Conservation (phyloP, 2,888 invertebrate species). For the Drosophila mayaguana region DNA sequence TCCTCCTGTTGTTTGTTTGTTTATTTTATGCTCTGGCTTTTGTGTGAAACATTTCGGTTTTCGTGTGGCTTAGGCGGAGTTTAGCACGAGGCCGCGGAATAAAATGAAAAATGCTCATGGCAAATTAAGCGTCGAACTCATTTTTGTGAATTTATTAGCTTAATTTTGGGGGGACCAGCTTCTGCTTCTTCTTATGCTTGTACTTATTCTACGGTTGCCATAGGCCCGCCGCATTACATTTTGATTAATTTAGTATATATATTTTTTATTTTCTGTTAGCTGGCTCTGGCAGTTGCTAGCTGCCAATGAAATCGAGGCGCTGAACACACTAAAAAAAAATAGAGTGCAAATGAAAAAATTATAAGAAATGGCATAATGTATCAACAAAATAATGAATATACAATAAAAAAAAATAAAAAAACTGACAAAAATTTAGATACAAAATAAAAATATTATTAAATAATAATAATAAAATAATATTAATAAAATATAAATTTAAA, state of each 20-base stretch:
- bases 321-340: not conserved
- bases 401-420: too few relatives aligned
- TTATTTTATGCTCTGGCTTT: conserved; percentile 30
- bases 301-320: conserved; percentile 21
- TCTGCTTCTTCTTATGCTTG: not conserved
- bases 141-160: conserved; percentile 77
- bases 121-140: conserved; percentile 80
- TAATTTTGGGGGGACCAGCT: conserved; percentile 52
- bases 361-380: too few relatives aligned
- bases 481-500: too few relatives aligned
- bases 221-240: conserved; percentile 57
- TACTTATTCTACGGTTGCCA: conserved; percentile 31
- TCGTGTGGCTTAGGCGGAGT: conserved; percentile 36
- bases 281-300: conserved; percentile 40
- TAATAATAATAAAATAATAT: too few relatives aligned
- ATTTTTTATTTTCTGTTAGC: conserved; percentile 3
- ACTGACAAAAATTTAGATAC: too few relatives aligned
- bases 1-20: conserved; percentile 31
- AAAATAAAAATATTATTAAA: too few relatives aligned
- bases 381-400: too few relatives aligned
- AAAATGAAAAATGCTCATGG: conserved; percentile 78
- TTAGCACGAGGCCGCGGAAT: conserved; percentile 50
- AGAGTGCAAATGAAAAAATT: too few relatives aligned
- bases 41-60: conserved; percentile 29
- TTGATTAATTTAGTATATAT: conserved; percentile 74